Percentiles rank a stretch among this genome's conserved stretches.
phyloP scores from a whole-genome alignment of 2,113 vertebrate species.

The Prionailurus viverrinus region DNA sequence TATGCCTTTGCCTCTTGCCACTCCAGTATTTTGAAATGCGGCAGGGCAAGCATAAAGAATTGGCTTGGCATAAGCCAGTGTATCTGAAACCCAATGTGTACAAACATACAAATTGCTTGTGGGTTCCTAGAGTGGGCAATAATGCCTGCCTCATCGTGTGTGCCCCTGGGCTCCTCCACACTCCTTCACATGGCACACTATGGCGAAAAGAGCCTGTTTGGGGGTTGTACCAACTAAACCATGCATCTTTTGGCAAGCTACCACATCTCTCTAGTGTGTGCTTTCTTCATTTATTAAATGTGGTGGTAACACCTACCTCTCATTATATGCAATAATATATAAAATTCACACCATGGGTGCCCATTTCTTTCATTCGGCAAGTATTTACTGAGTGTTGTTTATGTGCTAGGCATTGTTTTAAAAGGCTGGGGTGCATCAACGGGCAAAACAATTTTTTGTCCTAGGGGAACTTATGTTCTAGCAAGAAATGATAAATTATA shows the following conservation, averaged over 20 bases:
- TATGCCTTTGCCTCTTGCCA: neutral
- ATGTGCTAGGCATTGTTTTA: neutral
- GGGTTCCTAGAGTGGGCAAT: neutral
- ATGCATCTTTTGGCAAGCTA: neutral
- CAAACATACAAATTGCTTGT: conserved; percentile 65
- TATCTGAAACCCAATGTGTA: conserved; percentile 60
- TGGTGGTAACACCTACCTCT: neutral
- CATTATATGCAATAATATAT: neutral
- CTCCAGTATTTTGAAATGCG: conserved; percentile 52
- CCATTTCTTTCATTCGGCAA: conserved; percentile 31
- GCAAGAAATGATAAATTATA: neutral
- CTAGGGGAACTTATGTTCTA: neutral
- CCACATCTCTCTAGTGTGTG: conserved; percentile 8
- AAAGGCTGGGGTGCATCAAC: neutral
- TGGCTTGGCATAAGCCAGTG: conserved; percentile 57
- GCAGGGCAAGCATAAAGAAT: conserved; percentile 46
- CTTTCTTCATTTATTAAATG: conserved; percentile 47
- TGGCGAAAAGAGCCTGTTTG: neutral
- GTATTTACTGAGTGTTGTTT: neutral
- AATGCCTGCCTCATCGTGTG: conserved; percentile 22
- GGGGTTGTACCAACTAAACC: neutral
- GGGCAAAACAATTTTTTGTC: conserved; percentile 30
- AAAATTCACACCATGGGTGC: neutral
- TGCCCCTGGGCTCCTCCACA: neutral
- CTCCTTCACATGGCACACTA: neutral